These are phyloP conservation scores for Falco rusticolus DNA, from an alignment of 2,797 vertebrate genomes.

Conservation along the genomic window DNA sequence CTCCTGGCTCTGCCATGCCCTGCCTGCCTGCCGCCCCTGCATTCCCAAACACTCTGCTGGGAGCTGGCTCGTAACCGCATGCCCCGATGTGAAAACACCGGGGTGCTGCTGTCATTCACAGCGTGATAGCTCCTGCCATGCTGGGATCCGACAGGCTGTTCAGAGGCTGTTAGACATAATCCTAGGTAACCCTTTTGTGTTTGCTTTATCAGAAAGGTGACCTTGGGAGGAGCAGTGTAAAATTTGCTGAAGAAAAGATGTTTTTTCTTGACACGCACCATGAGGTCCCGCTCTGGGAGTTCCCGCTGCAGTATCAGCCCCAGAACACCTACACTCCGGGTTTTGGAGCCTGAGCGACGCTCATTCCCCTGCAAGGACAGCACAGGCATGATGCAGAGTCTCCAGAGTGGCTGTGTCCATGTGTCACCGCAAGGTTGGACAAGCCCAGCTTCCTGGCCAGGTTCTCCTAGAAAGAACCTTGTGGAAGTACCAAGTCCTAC, in stretches of 20 bases:
- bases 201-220: slow-evolving; percentile 31
- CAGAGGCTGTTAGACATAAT: neutral
- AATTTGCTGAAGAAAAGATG: neutral
- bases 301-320: neutral
- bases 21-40: neutral
- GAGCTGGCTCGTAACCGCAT: neutral
- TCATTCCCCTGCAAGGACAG: neutral
- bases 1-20: neutral
- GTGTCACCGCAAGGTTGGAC: neutral
- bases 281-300: neutral
- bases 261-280: neutral
- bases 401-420: accelerated
- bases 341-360: neutral
- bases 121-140: neutral
- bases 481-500: neutral
- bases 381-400: accelerated
- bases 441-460: neutral
- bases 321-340: neutral
- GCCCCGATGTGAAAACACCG: neutral
- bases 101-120: neutral
- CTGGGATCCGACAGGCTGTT: neutral
- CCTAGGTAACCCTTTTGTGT: neutral
- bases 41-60: neutral
- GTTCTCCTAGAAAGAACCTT: neutral
- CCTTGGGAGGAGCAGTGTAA: slow-evolving; percentile 7